A percentile compares a stretch with the other conserved stretches of the same genome.
Evolutionary conservation across 2,888 invertebrate species (phyloP).

Genomic region (Seira musarum): DNA sequence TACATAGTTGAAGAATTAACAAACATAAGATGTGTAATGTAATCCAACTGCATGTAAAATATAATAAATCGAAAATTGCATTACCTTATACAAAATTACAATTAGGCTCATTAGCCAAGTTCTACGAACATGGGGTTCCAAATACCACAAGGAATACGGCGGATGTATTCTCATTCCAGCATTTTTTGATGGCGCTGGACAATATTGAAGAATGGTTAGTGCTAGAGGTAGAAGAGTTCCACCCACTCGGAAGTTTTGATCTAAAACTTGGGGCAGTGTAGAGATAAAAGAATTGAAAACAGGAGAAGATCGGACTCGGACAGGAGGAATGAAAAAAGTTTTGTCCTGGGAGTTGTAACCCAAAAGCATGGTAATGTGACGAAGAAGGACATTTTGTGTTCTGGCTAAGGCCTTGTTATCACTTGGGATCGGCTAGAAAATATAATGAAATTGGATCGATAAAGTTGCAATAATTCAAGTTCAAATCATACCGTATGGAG

Average conservation of each 20-base stretch:
- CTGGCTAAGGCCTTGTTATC: constrained; percentile 88
- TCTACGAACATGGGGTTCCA: constrained; percentile 89
- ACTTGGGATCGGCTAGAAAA: constrained; percentile 81
- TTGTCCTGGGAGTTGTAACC: constrained; percentile 95
- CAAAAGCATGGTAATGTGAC: constrained; percentile 91
- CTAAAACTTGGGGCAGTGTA: constrained; percentile 93
- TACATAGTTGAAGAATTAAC: constrained; percentile 70
- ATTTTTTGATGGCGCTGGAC: constrained; percentile 81
- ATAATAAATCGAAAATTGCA: not conserved
- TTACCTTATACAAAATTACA: constrained; percentile 95
- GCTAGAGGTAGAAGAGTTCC: constrained; percentile 89
- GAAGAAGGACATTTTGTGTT: constrained; percentile 88
- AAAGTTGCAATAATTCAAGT: not conserved
- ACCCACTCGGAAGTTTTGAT: constrained; percentile 96
- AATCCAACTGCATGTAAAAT: not conserved
- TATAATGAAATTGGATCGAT: constrained; percentile 28
- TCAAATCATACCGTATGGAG: not conserved
- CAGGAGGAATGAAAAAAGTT: constrained; percentile 91
- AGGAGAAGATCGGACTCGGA: constrained; percentile 88
- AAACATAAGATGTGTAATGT: constrained; percentile 34
- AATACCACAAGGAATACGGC: constrained; percentile 87
- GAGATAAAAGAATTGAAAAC: constrained; percentile 97
- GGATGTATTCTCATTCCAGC: constrained; percentile 76
- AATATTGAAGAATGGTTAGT: constrained; percentile 84
- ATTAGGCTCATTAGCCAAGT: constrained; percentile 95